Conservation (phyloP, 2,888 invertebrate species). For the Andrena hattorfiana region DNA sequence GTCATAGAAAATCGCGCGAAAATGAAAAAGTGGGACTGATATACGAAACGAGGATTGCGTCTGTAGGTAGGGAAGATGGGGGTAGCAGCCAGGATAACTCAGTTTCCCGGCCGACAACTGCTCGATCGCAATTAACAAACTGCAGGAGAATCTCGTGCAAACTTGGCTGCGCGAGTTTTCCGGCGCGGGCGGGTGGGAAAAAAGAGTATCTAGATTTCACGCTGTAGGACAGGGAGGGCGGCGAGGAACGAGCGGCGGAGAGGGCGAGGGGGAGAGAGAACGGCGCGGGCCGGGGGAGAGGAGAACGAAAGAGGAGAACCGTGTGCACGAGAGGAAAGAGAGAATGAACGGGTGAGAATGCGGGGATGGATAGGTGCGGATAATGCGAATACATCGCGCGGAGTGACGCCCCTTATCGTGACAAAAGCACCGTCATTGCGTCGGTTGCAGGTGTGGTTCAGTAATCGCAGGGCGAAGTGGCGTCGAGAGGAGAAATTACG, state of each 20-base stretch:
- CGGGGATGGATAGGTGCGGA: slow-evolving; percentile 66
- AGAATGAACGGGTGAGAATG: slow-evolving; percentile 43
- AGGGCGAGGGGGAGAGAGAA: slow-evolving; percentile 32
- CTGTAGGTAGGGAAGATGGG: background rate
- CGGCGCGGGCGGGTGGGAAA: slow-evolving; percentile 27
- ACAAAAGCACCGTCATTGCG: slow-evolving; percentile 71
- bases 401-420: slow-evolving; percentile 70
- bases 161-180: slow-evolving; percentile 61
- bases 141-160: slow-evolving; percentile 69
- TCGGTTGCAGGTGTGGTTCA: slow-evolving; percentile 97
- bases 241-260: slow-evolving; percentile 22
- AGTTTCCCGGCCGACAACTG: slow-evolving; percentile 78
- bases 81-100: slow-evolving; percentile 69
- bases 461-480: slow-evolving; percentile 99
- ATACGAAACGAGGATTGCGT: slow-evolving; percentile 11
- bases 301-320: background rate
- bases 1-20: background rate
- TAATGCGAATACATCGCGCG: slow-evolving; percentile 66
- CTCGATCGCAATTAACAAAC: slow-evolving; percentile 80
- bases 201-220: slow-evolving; percentile 69
- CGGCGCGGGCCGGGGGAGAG: slow-evolving; percentile 35
- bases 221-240: slow-evolving; percentile 45
- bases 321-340: background rate
- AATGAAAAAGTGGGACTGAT: slow-evolving; percentile 23
- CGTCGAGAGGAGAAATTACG: slow-evolving; percentile 99